A percentile compares a stretch with the other conserved stretches of the same genome.
Evolutionary conservation across 2,113 vertebrate genomes (phyloP).

Genomic region (Aythya baeri): DNA sequence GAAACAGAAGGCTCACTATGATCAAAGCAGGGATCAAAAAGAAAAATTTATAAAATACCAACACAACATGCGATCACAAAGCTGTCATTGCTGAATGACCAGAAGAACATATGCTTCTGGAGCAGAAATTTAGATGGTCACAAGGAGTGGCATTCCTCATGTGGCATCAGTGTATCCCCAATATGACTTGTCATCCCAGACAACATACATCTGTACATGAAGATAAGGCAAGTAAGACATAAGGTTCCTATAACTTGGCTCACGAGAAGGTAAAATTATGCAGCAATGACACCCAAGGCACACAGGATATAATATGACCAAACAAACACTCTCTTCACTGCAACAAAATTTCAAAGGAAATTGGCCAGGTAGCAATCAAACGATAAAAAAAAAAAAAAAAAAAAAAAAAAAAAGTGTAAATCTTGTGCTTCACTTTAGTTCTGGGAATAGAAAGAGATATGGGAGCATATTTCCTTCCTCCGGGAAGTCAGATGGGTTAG

Average conservation of each 20-base stretch:
- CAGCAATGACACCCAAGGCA: background rate
- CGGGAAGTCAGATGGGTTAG: background rate
- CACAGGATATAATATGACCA: background rate
- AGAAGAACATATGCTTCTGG: background rate
- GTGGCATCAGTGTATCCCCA: background rate
- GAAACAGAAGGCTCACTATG: background rate
- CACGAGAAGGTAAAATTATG: background rate
- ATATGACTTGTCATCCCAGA: background rate
- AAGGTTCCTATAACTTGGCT: background rate
- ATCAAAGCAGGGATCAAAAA: background rate
- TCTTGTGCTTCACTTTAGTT: background rate
- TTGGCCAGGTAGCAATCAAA: background rate
- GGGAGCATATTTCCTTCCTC: background rate
- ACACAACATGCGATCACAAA: background rate
- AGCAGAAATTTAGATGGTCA: background rate
- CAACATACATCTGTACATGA: background rate
- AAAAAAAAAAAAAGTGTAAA: background rate
- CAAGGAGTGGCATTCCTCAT: background rate
- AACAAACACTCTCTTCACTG: background rate
- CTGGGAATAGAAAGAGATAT: background rate
- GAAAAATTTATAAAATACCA: background rate
- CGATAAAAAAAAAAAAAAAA: background rate
- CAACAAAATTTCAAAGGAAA: background rate
- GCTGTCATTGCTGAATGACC: background rate
- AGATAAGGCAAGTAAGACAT: background rate